Conservation (phyloP, 2,113 vertebrate species). For the Limanda limanda region DNA sequence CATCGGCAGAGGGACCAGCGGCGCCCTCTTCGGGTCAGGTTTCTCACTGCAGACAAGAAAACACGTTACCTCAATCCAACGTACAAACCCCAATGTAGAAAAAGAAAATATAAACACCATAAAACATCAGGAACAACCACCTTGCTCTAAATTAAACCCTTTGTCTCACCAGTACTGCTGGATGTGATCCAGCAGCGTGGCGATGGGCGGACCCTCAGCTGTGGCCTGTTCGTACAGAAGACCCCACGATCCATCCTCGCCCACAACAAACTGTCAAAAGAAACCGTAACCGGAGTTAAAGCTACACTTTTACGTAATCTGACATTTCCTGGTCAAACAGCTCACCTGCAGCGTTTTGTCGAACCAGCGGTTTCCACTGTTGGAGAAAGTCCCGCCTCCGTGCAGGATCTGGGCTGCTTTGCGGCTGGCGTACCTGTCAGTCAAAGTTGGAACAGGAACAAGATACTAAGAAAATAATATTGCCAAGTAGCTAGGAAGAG, state of each 20-base stretch:
- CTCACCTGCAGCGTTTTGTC: slow-evolving; percentile 89
- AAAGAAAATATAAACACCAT: background rate
- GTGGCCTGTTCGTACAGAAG: slow-evolving; percentile 87
- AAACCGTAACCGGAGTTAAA: background rate
- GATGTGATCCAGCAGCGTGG: slow-evolving; percentile 84
- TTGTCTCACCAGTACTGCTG: slow-evolving; percentile 84
- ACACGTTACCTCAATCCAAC: background rate
- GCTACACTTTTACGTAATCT: background rate
- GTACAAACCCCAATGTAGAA: background rate
- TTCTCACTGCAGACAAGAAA: slow-evolving; percentile 74
- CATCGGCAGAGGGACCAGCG: slow-evolving; percentile 83
- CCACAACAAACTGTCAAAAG: slow-evolving; percentile 84
- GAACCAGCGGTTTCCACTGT: slow-evolving; percentile 91
- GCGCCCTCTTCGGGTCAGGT: slow-evolving; percentile 80
- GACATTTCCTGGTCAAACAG: accelerated
- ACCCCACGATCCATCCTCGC: slow-evolving; percentile 88
- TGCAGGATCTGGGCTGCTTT: slow-evolving; percentile 88
- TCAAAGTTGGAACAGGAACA: slow-evolving; percentile 28
- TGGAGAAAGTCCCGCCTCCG: slow-evolving; percentile 87
- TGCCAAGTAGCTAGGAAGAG: no score
- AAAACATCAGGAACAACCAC: background rate
- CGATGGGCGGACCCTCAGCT: slow-evolving; percentile 85
- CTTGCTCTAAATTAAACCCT: background rate
- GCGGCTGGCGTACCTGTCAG: slow-evolving; percentile 83
- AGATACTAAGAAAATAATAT: background rate